Conservation (phyloP, 2,113 vertebrate genomes). For the Sinocyclocheilus grahami region DNA sequence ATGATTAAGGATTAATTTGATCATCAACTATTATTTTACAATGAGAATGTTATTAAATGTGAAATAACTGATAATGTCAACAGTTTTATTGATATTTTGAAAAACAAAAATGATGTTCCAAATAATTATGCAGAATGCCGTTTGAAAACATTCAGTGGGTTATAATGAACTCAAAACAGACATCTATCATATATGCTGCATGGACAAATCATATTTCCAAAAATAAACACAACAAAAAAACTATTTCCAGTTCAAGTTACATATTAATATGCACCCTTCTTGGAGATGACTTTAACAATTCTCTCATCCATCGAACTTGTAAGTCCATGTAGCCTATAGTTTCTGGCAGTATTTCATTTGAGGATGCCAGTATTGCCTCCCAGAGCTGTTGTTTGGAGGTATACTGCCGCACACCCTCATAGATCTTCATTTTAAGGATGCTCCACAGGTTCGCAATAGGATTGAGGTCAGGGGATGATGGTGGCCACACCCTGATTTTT, state of each 20-base stretch:
- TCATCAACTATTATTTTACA: too few species aligned
- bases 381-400: too few species aligned
- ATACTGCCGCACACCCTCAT: not conserved
- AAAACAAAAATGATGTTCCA: too few species aligned
- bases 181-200: not conserved
- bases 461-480: conserved; percentile 46
- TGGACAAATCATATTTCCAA: not conserved
- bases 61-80: too few species aligned
- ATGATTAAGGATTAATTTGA: too few species aligned
- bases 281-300: not conserved
- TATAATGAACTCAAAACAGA: not conserved
- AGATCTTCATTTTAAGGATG: conserved; percentile 28
- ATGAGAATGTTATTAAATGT: too few species aligned
- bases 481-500: not conserved
- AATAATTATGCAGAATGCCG: too few species aligned
- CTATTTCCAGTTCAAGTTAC: not conserved
- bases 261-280: conserved; percentile 5
- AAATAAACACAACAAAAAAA: conserved; percentile 4
- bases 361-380: not conserved
- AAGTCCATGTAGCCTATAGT: not conserved
- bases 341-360: too few species aligned
- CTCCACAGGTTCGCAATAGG: conserved; percentile 42
- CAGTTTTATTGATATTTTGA: too few species aligned
- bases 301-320: not conserved
- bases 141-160: too few species aligned